Evolutionary conservation across 2,113 vertebrate genomes (phyloP).

Genomic region (Oreochromis niloticus): DNA sequence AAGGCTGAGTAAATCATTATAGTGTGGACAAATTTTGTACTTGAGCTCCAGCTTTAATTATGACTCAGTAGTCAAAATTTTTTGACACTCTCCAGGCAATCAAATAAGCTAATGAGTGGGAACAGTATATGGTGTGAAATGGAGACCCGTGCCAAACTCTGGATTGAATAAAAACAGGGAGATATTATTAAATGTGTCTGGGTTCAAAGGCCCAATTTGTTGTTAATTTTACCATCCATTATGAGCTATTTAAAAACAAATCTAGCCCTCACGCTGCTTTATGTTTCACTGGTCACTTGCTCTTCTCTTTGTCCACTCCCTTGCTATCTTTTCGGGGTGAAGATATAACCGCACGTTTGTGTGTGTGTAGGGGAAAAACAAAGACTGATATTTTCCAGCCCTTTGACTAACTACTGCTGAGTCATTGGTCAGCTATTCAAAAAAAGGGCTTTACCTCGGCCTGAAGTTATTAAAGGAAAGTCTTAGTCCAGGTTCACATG

Average conservation of each 20-base stretch:
- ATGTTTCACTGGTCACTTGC: conserved; percentile 12
- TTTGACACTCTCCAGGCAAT: neutral
- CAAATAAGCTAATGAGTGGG: neutral
- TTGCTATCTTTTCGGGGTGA: neutral
- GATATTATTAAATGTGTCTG: neutral
- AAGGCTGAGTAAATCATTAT: neutral
- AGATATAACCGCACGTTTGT: neutral
- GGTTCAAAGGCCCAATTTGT: conserved; percentile 5
- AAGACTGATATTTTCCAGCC: conserved; percentile 3
- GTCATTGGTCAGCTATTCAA: neutral
- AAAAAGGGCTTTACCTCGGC: neutral
- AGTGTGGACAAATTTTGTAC: neutral
- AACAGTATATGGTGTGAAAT: neutral
- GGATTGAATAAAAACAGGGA: neutral
- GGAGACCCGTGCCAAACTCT: neutral
- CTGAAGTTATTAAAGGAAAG: neutral
- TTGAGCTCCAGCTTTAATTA: neutral
- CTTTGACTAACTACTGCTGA: neutral
- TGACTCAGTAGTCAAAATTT: neutral
- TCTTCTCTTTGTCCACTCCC: neutral
- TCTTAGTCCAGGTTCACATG: neutral
- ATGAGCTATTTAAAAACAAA: conserved; percentile 3
- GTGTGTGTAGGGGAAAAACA: conserved; percentile 2
- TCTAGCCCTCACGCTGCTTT: neutral
- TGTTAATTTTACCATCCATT: conserved; percentile 11